Evolutionary conservation across 2,888 invertebrate species (phyloP).

Genomic region (Chalcosyrphus nemorum): DNA sequence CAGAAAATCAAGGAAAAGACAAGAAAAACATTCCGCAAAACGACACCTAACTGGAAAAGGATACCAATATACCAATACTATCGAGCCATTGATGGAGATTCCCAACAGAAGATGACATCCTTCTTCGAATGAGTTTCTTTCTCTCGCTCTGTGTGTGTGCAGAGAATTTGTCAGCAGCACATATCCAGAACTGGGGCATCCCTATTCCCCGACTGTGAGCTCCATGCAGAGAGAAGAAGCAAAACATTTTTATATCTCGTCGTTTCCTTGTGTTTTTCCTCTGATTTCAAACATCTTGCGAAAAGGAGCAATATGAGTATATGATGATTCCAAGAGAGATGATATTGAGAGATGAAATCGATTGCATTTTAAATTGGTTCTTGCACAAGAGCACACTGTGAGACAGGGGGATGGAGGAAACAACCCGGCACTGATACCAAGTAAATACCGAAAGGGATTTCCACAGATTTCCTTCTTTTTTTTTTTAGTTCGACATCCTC

Average conservation of each 20-base stretch:
- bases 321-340: constrained; percentile 41
- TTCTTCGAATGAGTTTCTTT: constrained; percentile 32
- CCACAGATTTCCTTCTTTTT: constrained; percentile 40
- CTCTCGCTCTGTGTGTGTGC: constrained; percentile 22
- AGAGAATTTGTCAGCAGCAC: constrained; percentile 44
- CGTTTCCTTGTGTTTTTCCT: constrained; percentile 12
- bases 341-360: constrained; percentile 71
- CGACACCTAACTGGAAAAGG: constrained; percentile 37
- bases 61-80: too few relatives aligned
- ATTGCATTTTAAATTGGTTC: constrained; percentile 73
- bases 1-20: not conserved
- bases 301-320: constrained; percentile 20
- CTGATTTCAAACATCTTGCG: constrained; percentile 2
- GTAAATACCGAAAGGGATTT: constrained; percentile 63
- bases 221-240: constrained; percentile 3
- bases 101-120: constrained; percentile 35
- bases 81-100: constrained; percentile 18
- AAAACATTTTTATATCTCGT: constrained; percentile 30
- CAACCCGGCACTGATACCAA: constrained; percentile 55
- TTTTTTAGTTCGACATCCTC: not conserved
- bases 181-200: not conserved
- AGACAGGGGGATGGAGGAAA: not conserved
- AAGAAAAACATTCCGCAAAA: constrained; percentile 14
- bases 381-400: constrained; percentile 25
- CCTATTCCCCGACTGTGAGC: not conserved